Evolutionary conservation across 2,888 invertebrate species (phyloP), one percentile per base, ranked within the genome.

Genomic region (Bellardia pandia): DNA sequence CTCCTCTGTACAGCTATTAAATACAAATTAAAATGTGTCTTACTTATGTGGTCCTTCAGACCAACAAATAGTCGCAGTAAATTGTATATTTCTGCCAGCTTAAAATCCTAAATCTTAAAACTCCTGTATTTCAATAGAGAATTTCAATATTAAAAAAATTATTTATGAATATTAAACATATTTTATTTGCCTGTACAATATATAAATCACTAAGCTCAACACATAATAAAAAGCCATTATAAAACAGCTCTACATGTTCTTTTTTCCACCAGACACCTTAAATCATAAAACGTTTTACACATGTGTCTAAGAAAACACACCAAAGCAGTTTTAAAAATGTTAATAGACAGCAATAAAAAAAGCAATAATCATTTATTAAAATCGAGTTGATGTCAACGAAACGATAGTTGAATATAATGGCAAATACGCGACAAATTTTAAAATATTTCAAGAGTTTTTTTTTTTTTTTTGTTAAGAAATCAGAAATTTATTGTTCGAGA

Each of bases 361-460:
- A 42, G 75, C 75, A 75, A 82, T 82, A 82, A 82, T 75, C 75
- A 60, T 82, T 82, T 75, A 82, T 82, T 68, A 82, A 82, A 82
- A 82, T 75, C 82, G 68, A 75, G 68, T 53, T 62, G 40, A 62
- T 37, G 60, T 51, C 37, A 75, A 33, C 64, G 14, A 60, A 56
- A 74, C 16, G 48, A 66, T 58, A 40, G 23, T 8, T 37, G 40
- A 74, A 51, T 69, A 42, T 60, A 75, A 68, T 82, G 82, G 68
- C 58, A 75, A 60, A 60, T 60, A 75, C 82, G 75, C 82, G 75
- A 82, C 45, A 68, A 68, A 66, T 74, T 81, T 75, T 75, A 14
- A 82, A 75, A 82, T 75, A 60, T 82, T 51, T 60, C 5, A 37
- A 37, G 37, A 37, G 37, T 37, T 37, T 37, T 5, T 37, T 37